These are phyloP conservation scores for Sitta carolinensis DNA, from an alignment of 2,797 vertebrate species.

Conservation along the genomic window DNA sequence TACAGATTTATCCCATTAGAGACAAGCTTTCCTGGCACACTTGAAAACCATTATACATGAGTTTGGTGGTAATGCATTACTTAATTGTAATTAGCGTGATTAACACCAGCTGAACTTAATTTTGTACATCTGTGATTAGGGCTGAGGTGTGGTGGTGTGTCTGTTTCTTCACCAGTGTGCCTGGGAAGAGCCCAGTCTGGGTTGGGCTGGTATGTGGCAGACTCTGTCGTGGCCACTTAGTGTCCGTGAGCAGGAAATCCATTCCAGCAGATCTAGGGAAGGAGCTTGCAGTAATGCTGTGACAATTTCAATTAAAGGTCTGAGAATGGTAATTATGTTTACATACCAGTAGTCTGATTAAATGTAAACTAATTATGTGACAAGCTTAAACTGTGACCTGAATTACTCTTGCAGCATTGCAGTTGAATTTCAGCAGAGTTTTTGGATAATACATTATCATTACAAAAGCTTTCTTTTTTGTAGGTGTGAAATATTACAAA, in stretches of 20 bases:
- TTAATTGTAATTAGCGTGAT: background rate
- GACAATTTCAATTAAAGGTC: constrained; percentile 64
- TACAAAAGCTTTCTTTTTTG: background rate
- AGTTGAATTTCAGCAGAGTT: constrained; percentile 4
- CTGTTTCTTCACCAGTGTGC: background rate
- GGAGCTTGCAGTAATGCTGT: background rate
- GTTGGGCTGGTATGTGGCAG: background rate
- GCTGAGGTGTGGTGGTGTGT: background rate
- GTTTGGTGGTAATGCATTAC: background rate
- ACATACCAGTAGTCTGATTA: constrained; percentile 57
- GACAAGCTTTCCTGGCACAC: background rate
- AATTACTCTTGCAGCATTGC: constrained; percentile 18
- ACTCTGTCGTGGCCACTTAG: background rate
- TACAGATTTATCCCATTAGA: background rate
- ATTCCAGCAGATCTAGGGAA: background rate
- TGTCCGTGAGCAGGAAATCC: background rate
- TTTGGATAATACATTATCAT: background rate
- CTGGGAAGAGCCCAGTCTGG: background rate
- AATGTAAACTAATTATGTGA: constrained; percentile 59
- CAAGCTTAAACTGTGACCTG: constrained; percentile 62
- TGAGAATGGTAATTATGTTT: constrained; percentile 65
- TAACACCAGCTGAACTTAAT: background rate
- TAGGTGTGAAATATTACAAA: background rate
- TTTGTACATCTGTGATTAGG: background rate
- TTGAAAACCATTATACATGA: background rate